Base-by-base conservation (phyloP, 1,140 invertebrate genomes). In the Panulirus ornatus region DNA sequence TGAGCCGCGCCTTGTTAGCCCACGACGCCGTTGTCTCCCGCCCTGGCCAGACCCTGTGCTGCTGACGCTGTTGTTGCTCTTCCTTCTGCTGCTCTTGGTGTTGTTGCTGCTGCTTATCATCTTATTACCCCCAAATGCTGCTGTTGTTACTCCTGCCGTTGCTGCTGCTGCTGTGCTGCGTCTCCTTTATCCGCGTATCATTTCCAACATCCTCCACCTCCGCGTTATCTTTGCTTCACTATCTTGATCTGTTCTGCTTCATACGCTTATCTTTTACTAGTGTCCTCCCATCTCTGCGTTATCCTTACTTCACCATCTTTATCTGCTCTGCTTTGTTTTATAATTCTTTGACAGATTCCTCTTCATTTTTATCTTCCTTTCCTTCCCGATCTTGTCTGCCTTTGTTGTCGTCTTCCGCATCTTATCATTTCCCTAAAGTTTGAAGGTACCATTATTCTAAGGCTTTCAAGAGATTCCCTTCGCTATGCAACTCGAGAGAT, bases 1-100 rank as follows among this genome's bases (percentile, higher is more conserved):
- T 89, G 87, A 82, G 87, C 87, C 87, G 66, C 87, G 87, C 87
- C 87, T 89, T 73, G 87, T 83, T 89, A 81, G 79, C 42, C 81
- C 78, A 83, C 70, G 78, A 83, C 42, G 30, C 42, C 76, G 54
- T 36, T 47, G 63, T 36, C 70, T 42, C 22, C 0, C 82, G 16
- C 30, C 76, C 44, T 44, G 16, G 34, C 58, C 76, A 36, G 8
- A 34, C 40, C 22, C 34, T n/a, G 30, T 36, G 16, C 9, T n/a
- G 44, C 44, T 54, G 40, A 40, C 22, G 75, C 75, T 47, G 75
- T 42, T 38, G 42, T 42, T 38, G 75, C 75, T 47, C 1, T n/a
- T n/a, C 36, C 36, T 0, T 47, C 40, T 51, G 51, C 54, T 38
- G 38, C 42, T 40, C 38, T 38, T 47, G n/a, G 11, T 27, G 36